Evolutionary conservation across 2,113 vertebrate species (phyloP).

Genomic region (Pelvicachromis taeniatus): DNA sequence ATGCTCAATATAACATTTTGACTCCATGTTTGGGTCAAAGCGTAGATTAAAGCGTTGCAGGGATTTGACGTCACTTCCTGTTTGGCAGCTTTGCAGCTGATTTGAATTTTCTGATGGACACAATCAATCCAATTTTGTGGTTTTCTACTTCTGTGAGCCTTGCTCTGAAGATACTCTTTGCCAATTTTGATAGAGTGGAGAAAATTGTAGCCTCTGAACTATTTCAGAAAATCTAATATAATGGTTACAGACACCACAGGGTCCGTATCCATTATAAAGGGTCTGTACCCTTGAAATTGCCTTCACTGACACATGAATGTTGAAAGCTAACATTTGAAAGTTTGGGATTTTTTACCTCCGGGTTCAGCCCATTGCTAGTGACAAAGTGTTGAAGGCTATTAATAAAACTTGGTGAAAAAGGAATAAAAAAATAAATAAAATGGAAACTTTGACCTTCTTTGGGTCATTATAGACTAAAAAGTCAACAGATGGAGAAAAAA

Average conservation of each 20-base stretch:
- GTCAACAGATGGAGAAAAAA: not conserved
- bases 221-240: not conserved
- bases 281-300: not conserved
- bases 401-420: not conserved
- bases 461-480: not conserved
- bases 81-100: not conserved
- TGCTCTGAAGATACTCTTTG: not conserved
- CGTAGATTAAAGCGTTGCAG: not conserved
- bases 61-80: not conserved
- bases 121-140: not conserved
- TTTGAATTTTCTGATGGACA: not conserved
- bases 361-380: not conserved
- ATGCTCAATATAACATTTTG: not conserved
- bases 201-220: not conserved
- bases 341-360: rapidly evolving
- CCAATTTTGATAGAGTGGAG: not conserved
- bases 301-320: not conserved
- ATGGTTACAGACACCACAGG: not conserved
- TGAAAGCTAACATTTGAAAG: not conserved
- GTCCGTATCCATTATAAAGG: not conserved
- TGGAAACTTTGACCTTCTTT: not conserved
- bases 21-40: not conserved
- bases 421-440: not conserved
- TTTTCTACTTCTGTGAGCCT: not conserved
- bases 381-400: not conserved